Conservation (phyloP, 1,140 invertebrate species). For the Alviniconcha marisindica region DNA sequence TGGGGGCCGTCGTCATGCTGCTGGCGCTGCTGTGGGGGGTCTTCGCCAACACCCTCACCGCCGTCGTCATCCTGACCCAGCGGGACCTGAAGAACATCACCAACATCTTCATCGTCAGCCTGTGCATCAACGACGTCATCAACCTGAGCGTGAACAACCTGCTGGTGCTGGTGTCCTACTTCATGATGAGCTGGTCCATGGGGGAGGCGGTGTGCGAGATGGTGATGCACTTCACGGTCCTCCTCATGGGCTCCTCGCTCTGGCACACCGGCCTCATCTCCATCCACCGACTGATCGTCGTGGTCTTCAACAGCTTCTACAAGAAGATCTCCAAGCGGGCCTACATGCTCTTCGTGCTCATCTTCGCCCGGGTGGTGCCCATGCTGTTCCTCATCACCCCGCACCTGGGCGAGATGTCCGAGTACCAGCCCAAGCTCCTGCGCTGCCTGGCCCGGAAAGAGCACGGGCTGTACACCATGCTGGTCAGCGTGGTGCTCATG, state of each 20-base stretch:
- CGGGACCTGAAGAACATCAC: constrained; percentile 71
- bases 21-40: constrained; percentile 63
- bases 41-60: constrained; percentile 68
- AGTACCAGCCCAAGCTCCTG: constrained; percentile 72
- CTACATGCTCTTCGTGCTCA: constrained; percentile 71
- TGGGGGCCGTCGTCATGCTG: constrained; percentile 67
- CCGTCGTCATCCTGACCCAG: constrained; percentile 61
- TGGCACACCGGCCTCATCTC: constrained; percentile 75
- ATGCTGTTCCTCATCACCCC: constrained; percentile 70
- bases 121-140: constrained; percentile 75
- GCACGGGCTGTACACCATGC: constrained; percentile 69
- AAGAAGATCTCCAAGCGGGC: constrained; percentile 72
- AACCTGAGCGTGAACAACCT: constrained; percentile 74
- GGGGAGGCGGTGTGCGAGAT: constrained; percentile 69
- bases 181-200: constrained; percentile 66
- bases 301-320: constrained; percentile 73
- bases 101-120: constrained; percentile 73
- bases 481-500: constrained; percentile 71
- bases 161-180: constrained; percentile 73
- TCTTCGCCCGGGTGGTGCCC: constrained; percentile 70
- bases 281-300: constrained; percentile 74
- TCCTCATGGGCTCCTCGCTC: constrained; percentile 72
- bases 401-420: constrained; percentile 70
- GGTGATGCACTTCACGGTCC: constrained; percentile 70
- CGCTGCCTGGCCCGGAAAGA: constrained; percentile 72